Evolutionary conservation across 2,888 invertebrate species (phyloP).

Genomic region (Rhopalosiphum nymphaeae): DNA sequence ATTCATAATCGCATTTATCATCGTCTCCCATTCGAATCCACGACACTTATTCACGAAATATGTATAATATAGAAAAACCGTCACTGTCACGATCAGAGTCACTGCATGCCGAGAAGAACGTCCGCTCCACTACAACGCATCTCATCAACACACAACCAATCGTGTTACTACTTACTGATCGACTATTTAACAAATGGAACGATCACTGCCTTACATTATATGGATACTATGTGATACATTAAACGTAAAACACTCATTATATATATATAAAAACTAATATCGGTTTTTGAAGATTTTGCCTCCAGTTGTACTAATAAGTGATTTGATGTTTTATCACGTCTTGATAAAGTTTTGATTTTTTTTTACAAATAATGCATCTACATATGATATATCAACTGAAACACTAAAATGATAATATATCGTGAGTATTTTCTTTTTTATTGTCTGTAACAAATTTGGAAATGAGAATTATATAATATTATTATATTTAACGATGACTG

Average conservation of each 20-base stretch:
- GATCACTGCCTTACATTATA: not conserved
- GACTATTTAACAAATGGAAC: not conserved
- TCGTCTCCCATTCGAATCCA: not conserved
- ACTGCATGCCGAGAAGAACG: not conserved
- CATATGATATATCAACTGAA: not conserved
- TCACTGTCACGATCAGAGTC: slow-evolving; percentile 5
- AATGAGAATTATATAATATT: not conserved
- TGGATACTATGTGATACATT: not conserved
- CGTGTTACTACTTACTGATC: not conserved
- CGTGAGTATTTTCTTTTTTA: not conserved
- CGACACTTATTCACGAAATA: not conserved
- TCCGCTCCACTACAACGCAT: not conserved
- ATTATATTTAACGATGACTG: not conserved
- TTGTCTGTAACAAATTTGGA: not conserved
- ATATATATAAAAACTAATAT: not conserved
- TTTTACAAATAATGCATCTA: too few species aligned
- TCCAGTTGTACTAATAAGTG: too few species aligned
- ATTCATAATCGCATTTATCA: slow-evolving; percentile 48
- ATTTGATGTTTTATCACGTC: too few species aligned
- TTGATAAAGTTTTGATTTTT: too few species aligned
- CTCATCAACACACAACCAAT: not conserved
- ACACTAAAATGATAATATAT: not conserved
- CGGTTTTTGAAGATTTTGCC: not conserved
- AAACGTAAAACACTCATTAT: not conserved
- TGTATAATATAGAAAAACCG: slow-evolving; percentile 29